Base-by-base conservation (phyloP, 2,888 invertebrate genomes). In the Danaus chrysippus region DNA sequence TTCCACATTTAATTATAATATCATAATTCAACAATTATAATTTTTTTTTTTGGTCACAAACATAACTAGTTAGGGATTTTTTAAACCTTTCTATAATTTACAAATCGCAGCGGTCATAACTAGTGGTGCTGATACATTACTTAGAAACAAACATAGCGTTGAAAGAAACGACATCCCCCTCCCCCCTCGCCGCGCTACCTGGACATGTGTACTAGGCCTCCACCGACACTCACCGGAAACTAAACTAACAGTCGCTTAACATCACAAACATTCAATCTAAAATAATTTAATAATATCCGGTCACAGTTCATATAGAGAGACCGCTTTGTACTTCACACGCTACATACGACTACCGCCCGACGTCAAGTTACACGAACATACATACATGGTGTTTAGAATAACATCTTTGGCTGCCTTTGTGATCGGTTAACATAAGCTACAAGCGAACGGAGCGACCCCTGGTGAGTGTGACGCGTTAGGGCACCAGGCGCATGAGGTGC, bases 401-500 rank as follows among this genome's bases (percentile, higher is more conserved):
- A 5, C 2, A 5, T 34, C n/a, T 15, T 49, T 43, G 49, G 15
- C 17, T 17, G 17, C 15, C 12, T 17, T 17, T 15, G 17, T 49
- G 17, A 49, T 17, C 15, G 15, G 10, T 49, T 10, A 12, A 49
- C 10, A 10, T 15, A 49, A 49, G 17, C 49, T 49, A 10, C 6
- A 6, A 17, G 17, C 17, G 17, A 13, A 12, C n/a, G 46, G 13
- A n/a, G 9, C 46, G 46, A 5, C 15, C 10, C 10, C 9, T 2
- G 41, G 23, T 11, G 41, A 19, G 9, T 19, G 13, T 42, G 42
- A 17, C 69, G 74, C 71, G 89, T 73, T 91, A 92, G 42, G 92
- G 93, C 69, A 93, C 91, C 71, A 93, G 87, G 60, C 84, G 83
- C 58, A 96, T 93, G 82, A 96, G 94, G 70, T 94, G 92, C 70